Conservation (phyloP, 2,888 invertebrate genomes). For the Bugula neritina region DNA sequence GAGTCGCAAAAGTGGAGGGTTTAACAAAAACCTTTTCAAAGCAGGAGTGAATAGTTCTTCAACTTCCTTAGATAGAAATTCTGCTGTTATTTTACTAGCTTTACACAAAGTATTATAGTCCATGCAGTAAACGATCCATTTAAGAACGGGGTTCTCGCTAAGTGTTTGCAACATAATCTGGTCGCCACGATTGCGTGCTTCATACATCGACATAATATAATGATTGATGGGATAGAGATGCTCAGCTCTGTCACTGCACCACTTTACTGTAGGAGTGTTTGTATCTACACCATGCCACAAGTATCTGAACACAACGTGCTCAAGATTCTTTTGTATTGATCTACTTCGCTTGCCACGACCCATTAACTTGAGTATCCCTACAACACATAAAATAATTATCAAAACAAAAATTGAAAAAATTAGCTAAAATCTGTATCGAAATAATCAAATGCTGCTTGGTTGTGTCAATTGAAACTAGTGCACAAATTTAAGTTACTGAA, state of each 20-base stretch:
- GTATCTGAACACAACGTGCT: not conserved
- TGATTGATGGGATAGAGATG: conserved; percentile 2
- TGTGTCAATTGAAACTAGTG: too few relatives aligned
- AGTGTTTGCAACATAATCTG: not conserved
- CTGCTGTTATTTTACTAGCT: not conserved
- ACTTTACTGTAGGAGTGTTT: not conserved
- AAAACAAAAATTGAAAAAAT: too few relatives aligned
- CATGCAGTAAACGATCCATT: conserved; percentile 10
- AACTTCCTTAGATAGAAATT: not conserved
- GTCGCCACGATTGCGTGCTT: too few relatives aligned
- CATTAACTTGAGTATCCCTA: conserved; percentile 5
- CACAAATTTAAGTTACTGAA: too few relatives aligned
- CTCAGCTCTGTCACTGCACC: too few relatives aligned
- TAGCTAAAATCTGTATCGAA: too few relatives aligned
- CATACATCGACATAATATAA: not conserved
- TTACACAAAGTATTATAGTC: not conserved
- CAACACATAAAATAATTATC: not conserved
- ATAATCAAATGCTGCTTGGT: too few relatives aligned
- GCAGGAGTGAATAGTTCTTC: not conserved
- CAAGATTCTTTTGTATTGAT: conserved; percentile 5
- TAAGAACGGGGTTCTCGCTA: not conserved
- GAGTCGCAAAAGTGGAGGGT: not conserved
- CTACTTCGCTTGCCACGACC: not conserved
- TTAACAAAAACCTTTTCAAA: not conserved
- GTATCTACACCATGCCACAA: conserved; percentile 16